phyloP scores from a whole-genome alignment of 1,140 invertebrate species.

The Schlechtendalia chinensis region DNA sequence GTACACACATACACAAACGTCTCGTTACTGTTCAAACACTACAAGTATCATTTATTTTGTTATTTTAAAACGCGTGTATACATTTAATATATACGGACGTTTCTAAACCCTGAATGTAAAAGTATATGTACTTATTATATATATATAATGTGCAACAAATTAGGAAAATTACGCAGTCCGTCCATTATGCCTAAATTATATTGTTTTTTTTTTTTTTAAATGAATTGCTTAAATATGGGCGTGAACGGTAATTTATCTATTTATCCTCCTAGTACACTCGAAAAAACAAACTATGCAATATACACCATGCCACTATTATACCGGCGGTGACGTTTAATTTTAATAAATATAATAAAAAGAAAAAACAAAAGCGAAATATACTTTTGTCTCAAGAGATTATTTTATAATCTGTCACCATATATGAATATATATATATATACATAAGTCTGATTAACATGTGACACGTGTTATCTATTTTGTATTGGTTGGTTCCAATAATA shows the following conservation, averaged over 20 bases:
- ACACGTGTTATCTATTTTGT: neutral
- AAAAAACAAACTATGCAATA: neutral
- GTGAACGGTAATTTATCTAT: conserved; percentile 30
- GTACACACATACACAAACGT: neutral
- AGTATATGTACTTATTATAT: neutral
- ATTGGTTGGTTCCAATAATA: neutral
- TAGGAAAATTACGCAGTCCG: conserved; percentile 6
- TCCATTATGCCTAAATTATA: conserved; percentile 12
- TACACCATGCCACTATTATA: too few relatives aligned
- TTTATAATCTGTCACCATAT: too few relatives aligned
- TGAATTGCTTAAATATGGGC: neutral
- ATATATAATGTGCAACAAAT: neutral
- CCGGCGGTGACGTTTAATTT: neutral
- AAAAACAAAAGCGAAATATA: neutral
- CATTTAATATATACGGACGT: too few relatives aligned
- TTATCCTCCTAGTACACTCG: conserved; percentile 1
- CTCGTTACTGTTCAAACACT: neutral
- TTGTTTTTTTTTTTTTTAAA: neutral
- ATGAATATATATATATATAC: too few relatives aligned
- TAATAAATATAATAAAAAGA: neutral
- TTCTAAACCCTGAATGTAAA: conserved; percentile 5
- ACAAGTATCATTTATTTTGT: neutral
- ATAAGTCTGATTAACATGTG: too few relatives aligned
- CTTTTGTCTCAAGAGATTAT: neutral
- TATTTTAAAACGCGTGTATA: conserved; percentile 3